Evolutionary conservation across 1,140 invertebrate genomes (phyloP).

Genomic region (Dendrolimus punctatus): DNA sequence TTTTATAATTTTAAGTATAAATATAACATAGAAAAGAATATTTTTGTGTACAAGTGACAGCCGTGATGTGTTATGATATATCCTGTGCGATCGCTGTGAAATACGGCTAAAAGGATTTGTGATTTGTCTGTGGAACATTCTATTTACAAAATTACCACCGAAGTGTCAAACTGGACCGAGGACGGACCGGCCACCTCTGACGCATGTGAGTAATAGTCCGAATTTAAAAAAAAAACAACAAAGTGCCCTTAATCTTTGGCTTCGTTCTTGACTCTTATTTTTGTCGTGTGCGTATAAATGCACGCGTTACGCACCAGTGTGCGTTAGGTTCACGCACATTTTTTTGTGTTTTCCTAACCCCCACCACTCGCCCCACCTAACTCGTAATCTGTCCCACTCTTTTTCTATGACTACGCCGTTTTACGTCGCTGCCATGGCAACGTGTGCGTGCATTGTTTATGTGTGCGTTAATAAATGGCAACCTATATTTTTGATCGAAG

Average conservation of each 20-base stretch:
- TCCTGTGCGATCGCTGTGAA: conserved; percentile 43
- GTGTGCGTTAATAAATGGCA: conserved; percentile 67
- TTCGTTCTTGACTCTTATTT: conserved; percentile 36
- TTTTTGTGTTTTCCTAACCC: conserved; percentile 63
- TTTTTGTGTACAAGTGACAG: conserved; percentile 50
- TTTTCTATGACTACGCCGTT: conserved; percentile 55
- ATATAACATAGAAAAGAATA: conserved; percentile 22
- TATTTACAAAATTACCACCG: conserved; percentile 65
- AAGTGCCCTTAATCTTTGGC: conserved; percentile 48
- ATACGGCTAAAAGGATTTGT: conserved; percentile 41
- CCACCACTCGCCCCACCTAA: conserved; percentile 49
- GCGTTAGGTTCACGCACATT: conserved; percentile 61
- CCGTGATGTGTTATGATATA: conserved; percentile 50
- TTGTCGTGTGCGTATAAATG: conserved; percentile 30
- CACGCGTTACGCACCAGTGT: conserved; percentile 27
- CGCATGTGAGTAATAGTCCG: conserved; percentile 55
- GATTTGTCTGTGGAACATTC: conserved; percentile 43
- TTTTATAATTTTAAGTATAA: conserved; percentile 22
- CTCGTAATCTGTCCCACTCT: conserved; percentile 64
- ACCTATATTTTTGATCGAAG: conserved; percentile 67
- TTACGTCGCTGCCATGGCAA: conserved; percentile 14
- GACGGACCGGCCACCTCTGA: conserved; percentile 64
- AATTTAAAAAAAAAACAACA: conserved; percentile 9
- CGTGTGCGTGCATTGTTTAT: conserved; percentile 34
- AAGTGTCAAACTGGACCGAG: conserved; percentile 69